phyloP scores from a whole-genome alignment of 2,113 vertebrate species.

The Meriones unguiculatus region DNA sequence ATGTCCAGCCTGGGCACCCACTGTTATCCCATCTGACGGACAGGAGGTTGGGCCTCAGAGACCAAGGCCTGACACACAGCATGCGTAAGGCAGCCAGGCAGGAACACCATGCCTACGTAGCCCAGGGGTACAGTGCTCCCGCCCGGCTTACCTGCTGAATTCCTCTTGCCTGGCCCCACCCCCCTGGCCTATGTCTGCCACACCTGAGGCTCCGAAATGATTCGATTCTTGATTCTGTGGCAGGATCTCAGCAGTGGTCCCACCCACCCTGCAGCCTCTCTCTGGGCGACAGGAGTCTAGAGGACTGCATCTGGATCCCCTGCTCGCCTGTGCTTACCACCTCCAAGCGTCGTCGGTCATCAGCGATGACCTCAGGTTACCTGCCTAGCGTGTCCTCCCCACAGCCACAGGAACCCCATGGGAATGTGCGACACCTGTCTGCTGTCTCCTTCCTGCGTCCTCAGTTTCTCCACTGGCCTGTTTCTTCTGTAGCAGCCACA shows the following conservation, averaged over 20 bases:
- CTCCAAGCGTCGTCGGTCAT: neutral
- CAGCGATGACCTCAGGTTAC: neutral
- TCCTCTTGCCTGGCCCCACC: fast-evolving
- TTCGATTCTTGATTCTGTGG: neutral
- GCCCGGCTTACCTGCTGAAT: neutral
- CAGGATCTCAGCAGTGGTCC: fast-evolving
- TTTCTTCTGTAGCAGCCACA: neutral
- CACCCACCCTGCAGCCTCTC: neutral
- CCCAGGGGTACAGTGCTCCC: fast-evolving
- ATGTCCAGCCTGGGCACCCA: neutral
- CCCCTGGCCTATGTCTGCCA: no score
- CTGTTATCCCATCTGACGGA: neutral
- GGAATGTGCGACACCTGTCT: fast-evolving
- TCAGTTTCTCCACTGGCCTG: neutral
- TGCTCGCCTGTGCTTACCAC: neutral
- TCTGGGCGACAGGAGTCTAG: neutral
- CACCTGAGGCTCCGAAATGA: neutral
- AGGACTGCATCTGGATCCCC: neutral
- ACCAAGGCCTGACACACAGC: neutral
- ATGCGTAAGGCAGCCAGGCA: fast-evolving
- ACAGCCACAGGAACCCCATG: neutral
- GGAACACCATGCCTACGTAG: no score
- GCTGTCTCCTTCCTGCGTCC: neutral
- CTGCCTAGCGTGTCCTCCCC: neutral
- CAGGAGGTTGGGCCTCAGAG: neutral